These are phyloP conservation scores for Eolophus roseicapilla DNA, from an alignment of 2,113 vertebrate genomes.

Conservation along the genomic window DNA sequence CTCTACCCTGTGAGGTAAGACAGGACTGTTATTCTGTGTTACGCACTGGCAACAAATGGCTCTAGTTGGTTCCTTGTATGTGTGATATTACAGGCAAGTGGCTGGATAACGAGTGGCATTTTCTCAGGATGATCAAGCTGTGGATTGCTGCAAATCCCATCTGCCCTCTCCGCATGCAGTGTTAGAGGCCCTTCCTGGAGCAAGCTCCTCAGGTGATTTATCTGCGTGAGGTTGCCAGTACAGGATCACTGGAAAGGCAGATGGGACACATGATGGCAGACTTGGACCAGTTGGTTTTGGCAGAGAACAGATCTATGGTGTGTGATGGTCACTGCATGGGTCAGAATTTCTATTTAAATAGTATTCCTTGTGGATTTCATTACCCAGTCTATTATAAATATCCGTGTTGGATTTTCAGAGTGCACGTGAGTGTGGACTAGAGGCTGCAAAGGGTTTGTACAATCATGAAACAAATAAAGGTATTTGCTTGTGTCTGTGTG, in stretches of 20 bases:
- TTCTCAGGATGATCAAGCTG: conserved; percentile 49
- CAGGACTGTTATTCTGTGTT: neutral
- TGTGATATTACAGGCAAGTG: neutral
- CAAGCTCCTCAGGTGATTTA: neutral
- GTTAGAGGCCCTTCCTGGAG: conserved; percentile 16
- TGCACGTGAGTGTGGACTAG: neutral
- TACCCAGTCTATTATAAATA: neutral
- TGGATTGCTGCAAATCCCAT: conserved; percentile 42
- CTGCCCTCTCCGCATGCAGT: conserved; percentile 34
- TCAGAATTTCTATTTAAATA: neutral
- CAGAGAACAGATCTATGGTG: neutral
- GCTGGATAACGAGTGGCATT: neutral
- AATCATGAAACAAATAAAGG: neutral
- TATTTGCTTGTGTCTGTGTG: neutral
- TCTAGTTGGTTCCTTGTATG: fast-evolving
- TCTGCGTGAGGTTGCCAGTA: neutral
- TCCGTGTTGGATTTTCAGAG: neutral
- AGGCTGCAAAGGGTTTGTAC: neutral
- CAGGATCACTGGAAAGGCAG: neutral
- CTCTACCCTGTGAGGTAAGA: neutral
- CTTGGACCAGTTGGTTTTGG: neutral
- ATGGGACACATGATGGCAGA: conserved; percentile 21
- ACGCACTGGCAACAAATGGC: neutral
- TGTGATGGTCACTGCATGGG: neutral
- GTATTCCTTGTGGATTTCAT: neutral